These are phyloP conservation scores for Glaucidium brasilianum DNA, from an alignment of 2,113 vertebrate genomes.

Conservation along the genomic window DNA sequence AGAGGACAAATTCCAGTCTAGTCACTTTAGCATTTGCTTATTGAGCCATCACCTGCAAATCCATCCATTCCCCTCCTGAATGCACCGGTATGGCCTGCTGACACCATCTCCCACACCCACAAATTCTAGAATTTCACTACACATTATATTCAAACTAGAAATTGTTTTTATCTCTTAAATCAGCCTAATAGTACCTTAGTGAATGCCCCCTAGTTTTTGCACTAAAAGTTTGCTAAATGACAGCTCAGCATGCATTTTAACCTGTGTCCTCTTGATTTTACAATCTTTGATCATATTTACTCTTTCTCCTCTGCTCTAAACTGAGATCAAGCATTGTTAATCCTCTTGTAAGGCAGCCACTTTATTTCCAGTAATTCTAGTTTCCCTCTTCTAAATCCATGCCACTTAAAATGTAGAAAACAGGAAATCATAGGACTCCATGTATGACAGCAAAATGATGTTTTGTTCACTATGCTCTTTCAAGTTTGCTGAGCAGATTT, in stretches of 20 bases:
- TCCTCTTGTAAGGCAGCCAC: background rate
- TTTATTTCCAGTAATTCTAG: background rate
- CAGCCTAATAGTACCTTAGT: background rate
- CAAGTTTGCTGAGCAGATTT: background rate
- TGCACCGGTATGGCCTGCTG: background rate
- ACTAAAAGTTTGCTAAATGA: background rate
- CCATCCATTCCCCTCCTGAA: background rate
- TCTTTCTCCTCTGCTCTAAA: background rate
- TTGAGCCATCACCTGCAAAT: rapidly evolving
- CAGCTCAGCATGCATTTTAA: background rate
- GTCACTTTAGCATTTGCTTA: background rate
- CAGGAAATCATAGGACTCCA: background rate
- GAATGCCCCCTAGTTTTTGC: background rate
- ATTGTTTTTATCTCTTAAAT: background rate
- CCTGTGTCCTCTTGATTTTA: background rate
- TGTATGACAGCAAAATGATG: background rate
- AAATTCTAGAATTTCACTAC: background rate
- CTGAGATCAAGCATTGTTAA: background rate
- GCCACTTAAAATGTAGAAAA: background rate
- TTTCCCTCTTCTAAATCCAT: background rate
- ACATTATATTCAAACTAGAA: background rate
- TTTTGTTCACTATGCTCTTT: background rate
- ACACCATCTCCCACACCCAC: background rate
- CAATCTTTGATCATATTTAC: background rate
- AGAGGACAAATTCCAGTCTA: background rate